Base-by-base conservation (phyloP, 2,113 vertebrate species). In the Cariama cristata region DNA sequence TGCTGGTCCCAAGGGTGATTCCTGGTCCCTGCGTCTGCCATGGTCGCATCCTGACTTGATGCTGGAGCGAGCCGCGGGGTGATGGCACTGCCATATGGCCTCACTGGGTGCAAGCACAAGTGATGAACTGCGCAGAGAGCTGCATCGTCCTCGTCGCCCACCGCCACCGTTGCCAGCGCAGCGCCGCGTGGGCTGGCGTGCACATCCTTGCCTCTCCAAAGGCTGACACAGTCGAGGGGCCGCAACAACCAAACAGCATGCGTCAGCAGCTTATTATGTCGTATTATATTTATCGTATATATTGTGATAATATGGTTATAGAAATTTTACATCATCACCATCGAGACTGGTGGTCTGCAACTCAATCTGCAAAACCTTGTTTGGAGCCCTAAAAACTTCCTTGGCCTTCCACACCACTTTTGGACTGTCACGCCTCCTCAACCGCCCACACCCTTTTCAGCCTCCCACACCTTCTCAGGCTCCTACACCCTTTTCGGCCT, bases 171-270 rank as follows among this genome's bases (percentile, higher is more conserved):
- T 63, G 42, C 33, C 1, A 17, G 45, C 3, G 2, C 26, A 42
- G 52, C 0, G 0, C 35, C 0, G 0, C 2, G 2, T 30, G 32
- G 26, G 21, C 32, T 63, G 60, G 50, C 38, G 63, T 66, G 40
- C 9, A 53, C 68, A 30, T 38, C 1, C 2, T 21, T 19, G 28
- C 49, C 32, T 75, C 44, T 72, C 42, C 11, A 12, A 40, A 60
- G 23, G 62, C 10, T 55, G 74, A 21, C 56, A 47, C 0, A 2
- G 68, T 77, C 20, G 50, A 1, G 0, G 32, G 12, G 5, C 60
- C 74, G 64, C 2, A 15, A 24, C 7, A 72, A 40, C 10, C 24
- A 50, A 59, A 82, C 24, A 79, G 52, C 42, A 79, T 71, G 30
- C 5, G 28, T 19, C 50, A 88, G 30, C 2, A 13, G 55, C 35